Base-by-base conservation (phyloP, 2,888 invertebrate species). In the Mellilla xanthometata region DNA sequence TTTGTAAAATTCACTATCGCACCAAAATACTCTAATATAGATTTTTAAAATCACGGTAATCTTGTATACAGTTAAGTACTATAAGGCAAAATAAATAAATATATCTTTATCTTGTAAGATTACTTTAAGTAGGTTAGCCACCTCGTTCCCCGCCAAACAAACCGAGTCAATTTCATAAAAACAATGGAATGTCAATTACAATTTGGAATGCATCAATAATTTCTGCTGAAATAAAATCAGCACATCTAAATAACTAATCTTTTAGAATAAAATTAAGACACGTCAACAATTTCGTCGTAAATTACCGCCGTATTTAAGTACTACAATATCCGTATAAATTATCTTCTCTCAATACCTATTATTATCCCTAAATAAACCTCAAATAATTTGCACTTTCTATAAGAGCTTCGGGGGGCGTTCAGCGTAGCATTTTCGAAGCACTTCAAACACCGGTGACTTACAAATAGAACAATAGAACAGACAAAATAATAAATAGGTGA, bases 1-100 rank as follows among this genome's bases (percentile, higher is more conserved):
- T 57, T 88, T 87, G 86, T 87, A 88, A 72, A 88, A 84, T 87
- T 88, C 75, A 77, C 85, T 86, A 87, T 83, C 86, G 89, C 87
- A 88, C 89, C 89, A 87, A 85, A 83, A 87, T 86, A 84, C 76
- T 81, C 78, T 83, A 76, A 76, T 79, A 72, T 79, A 67, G 72
- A 66, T 67, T 62, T 72, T 71, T 71, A 62, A 57, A 74, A 79
- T 76, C 75, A 79, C 76, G 74, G 76, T 73, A 68, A 66, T 69
- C 52, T 58, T 52, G 57, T 55, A 73, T 81, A 81, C 79, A 66
- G 60, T 76, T 72, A 76, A 80, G 82, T 83, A 83, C 81, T 62
- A 66, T 68, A 75, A 76, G 74, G 69, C 62, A 72, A 80, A 76
- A 81, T 74, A 77, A 81, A 78, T 76, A 76, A 41, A 66, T 68